phyloP scores from a whole-genome alignment of 2,113 vertebrate genomes.

The Regulus satrapa region DNA sequence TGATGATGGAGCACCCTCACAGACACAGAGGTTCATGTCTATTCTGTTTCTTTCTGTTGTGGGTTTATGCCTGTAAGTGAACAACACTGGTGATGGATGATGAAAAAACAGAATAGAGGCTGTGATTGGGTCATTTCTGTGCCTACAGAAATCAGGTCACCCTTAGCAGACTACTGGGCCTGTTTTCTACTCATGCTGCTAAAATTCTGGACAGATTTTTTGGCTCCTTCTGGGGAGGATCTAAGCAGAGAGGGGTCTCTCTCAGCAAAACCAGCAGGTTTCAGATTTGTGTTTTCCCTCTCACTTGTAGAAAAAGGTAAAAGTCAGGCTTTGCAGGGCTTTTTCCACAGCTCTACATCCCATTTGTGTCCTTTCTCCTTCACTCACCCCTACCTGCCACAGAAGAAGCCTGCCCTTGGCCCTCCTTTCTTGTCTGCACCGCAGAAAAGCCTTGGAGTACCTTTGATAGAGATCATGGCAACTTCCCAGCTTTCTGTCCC shows the following conservation, averaged over 20 bases:
- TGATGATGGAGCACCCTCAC: background rate
- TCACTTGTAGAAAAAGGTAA: background rate
- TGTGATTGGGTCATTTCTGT: background rate
- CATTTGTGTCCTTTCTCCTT: background rate
- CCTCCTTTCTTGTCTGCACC: background rate
- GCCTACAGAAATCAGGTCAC: background rate
- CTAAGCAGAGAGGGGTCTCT: background rate
- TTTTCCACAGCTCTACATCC: background rate
- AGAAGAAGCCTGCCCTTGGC: background rate
- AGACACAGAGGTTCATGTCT: background rate
- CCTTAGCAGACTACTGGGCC: background rate
- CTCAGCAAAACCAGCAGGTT: background rate
- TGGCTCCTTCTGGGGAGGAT: background rate
- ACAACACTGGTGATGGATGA: background rate
- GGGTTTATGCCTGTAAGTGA: background rate
- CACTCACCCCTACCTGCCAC: accelerated
- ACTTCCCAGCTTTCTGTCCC: background rate
- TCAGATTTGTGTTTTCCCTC: background rate
- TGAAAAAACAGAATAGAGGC: background rate
- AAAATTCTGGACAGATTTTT: background rate
- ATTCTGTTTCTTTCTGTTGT: background rate
- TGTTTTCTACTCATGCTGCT: background rate
- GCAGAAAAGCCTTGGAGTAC: background rate
- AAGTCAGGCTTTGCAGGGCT: background rate
- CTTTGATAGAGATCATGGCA: background rate